Evolutionary conservation across 2,797 vertebrate species (phyloP).

Genomic region (Malacoctenus gilli): DNA sequence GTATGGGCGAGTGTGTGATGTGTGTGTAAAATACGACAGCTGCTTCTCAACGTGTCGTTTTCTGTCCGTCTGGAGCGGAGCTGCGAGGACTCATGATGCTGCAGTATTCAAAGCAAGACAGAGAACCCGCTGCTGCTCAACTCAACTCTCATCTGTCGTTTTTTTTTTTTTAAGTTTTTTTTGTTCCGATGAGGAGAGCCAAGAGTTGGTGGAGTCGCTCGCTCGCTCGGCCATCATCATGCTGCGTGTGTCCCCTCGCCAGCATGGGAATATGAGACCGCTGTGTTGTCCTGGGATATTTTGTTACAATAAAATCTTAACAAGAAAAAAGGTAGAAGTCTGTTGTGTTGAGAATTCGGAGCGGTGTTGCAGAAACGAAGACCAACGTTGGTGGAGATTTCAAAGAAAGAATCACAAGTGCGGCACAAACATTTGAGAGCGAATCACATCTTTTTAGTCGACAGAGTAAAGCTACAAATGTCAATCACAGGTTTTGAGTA

Average conservation of each 20-base stretch:
- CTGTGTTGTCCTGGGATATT: conserved; percentile 57
- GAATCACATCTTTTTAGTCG: conserved; percentile 62
- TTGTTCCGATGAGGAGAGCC: neutral
- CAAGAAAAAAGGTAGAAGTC: conserved; percentile 2
- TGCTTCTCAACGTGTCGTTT: conserved; percentile 39
- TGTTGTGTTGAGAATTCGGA: neutral
- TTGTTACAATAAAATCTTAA: conserved; percentile 68
- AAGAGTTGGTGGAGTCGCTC: neutral
- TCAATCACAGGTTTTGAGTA: conserved; percentile 59
- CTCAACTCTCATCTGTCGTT: neutral
- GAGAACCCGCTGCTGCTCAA: conserved; percentile 18
- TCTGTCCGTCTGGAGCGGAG: conserved; percentile 11
- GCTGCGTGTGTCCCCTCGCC: neutral
- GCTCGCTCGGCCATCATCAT: no score
- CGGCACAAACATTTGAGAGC: conserved; percentile 24
- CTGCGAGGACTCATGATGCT: conserved; percentile 21
- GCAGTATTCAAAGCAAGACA: conserved; percentile 45
- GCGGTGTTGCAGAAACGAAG: no score
- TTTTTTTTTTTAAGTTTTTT: conserved; percentile 12
- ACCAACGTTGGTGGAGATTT: no score
- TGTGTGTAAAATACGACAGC: conserved; percentile 20
- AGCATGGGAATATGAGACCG: conserved; percentile 20
- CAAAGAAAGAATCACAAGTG: conserved; percentile 2
- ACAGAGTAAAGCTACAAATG: conserved; percentile 61
- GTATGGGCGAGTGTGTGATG: neutral